Evolutionary conservation across 1,140 invertebrate species (phyloP).

Genomic region (Procambarus clarkii): DNA sequence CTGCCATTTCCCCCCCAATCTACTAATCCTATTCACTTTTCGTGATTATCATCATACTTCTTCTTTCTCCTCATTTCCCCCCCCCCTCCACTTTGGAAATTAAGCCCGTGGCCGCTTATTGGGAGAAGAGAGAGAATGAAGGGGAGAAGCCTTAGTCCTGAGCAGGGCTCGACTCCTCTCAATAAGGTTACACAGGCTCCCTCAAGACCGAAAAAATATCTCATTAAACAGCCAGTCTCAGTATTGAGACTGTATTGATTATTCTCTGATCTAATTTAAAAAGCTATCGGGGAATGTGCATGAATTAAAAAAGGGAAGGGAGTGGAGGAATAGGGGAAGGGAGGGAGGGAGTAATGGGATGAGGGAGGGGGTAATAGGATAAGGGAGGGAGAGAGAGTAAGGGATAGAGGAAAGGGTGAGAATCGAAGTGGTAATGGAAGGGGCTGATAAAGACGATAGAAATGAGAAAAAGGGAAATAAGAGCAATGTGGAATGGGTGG

Average conservation of each 20-base stretch:
- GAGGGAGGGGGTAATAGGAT: background rate
- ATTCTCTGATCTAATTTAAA: slow-evolving; percentile 63
- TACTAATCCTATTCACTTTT: background rate
- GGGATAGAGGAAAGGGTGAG: background rate
- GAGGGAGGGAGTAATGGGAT: too few species aligned
- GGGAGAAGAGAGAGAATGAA: background rate
- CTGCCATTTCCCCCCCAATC: background rate
- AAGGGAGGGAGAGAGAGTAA: background rate
- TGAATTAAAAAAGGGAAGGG: slow-evolving; percentile 40
- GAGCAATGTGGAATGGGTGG: too few species aligned
- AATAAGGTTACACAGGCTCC: too few species aligned
- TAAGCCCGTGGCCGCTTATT: background rate
- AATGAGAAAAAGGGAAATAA: background rate
- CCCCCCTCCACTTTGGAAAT: too few species aligned
- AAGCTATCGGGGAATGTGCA: slow-evolving; percentile 56
- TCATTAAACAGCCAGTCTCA: background rate
- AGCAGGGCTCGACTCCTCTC: too few species aligned
- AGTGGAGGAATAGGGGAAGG: background rate
- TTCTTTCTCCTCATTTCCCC: too few species aligned
- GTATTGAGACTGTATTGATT: slow-evolving; percentile 64
- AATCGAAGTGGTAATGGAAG: background rate
- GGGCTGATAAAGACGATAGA: too few species aligned
- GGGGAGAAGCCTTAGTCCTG: background rate
- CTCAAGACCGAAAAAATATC: background rate
- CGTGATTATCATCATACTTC: background rate